phyloP scores from a whole-genome alignment of 2,797 vertebrate genomes.

The Dermochelys coriacea region DNA sequence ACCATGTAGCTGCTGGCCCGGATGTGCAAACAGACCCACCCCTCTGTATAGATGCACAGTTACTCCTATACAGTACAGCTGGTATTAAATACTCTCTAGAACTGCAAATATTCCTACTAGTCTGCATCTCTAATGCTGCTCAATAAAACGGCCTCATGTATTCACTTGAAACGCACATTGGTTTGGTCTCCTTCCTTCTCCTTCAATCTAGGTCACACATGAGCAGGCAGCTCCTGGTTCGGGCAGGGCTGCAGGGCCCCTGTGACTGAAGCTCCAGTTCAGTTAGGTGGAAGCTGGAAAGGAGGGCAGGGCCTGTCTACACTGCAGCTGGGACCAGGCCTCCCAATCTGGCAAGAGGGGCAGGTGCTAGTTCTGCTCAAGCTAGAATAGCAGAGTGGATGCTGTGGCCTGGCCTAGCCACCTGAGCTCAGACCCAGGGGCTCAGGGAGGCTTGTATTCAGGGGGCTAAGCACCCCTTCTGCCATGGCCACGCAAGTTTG shows the following conservation, averaged over 20 bases:
- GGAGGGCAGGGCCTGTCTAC: too few relatives aligned
- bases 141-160: constrained; percentile 89
- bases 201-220: too few relatives aligned
- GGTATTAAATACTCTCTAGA: constrained; percentile 65
- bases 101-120: constrained; percentile 84
- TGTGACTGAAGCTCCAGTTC: too few relatives aligned
- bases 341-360: neutral
- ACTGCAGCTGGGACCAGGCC: too few relatives aligned
- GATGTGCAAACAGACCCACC: constrained; percentile 27
- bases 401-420: neutral
- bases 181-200: neutral
- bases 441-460: too few relatives aligned
- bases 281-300: too few relatives aligned
- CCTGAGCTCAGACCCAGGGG: too few relatives aligned
- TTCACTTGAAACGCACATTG: constrained; percentile 46
- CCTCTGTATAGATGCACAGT: constrained; percentile 77
- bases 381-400: neutral
- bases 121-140: constrained; percentile 84
- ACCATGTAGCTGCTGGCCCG: constrained; percentile 89
- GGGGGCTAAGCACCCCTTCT: too few relatives aligned
- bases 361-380: neutral
- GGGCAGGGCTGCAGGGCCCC: too few relatives aligned
- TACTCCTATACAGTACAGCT: constrained; percentile 72
- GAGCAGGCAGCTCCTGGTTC: neutral
- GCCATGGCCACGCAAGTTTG: too few relatives aligned